A percentile compares a stretch with the other conserved stretches of the same genome.
phyloP scores from a whole-genome alignment of 2,888 invertebrate genomes.

The Tetrapedia diversipes region DNA sequence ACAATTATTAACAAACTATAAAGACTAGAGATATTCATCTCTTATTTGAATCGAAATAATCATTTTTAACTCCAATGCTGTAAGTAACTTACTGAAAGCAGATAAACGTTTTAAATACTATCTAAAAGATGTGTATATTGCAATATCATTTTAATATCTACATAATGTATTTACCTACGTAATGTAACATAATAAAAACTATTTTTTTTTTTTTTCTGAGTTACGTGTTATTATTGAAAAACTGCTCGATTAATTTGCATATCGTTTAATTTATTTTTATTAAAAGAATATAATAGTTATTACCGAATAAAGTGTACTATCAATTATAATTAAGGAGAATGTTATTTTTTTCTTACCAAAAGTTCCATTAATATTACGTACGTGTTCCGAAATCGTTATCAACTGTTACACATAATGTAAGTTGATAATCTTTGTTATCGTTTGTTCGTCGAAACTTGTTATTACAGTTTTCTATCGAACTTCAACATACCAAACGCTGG shows the following conservation, averaged over 20 bases:
- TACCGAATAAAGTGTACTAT: background rate
- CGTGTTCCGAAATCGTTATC: background rate
- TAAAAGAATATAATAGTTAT: background rate
- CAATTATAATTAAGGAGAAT: background rate
- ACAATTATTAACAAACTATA: no score
- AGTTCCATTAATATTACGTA: background rate
- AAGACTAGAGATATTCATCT: no score
- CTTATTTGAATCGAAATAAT: background rate
- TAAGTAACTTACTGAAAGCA: background rate
- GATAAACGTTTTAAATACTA: no score
- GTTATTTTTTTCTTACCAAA: background rate
- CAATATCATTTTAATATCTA: slow-evolving; percentile 8
- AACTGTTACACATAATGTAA: background rate
- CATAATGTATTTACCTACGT: background rate
- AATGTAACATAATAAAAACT: background rate
- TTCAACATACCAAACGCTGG: background rate
- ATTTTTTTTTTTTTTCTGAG: background rate
- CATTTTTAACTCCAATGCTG: background rate
- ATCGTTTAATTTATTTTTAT: background rate
- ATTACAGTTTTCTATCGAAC: background rate
- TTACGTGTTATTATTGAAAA: background rate
- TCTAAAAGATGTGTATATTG: background rate
- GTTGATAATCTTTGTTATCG: background rate
- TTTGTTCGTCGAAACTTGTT: background rate
- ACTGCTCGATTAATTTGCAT: background rate